Conservation (phyloP, 35 echinoderm and acorn worm species). For the Strongylocentrotus purpuratus region DNA sequence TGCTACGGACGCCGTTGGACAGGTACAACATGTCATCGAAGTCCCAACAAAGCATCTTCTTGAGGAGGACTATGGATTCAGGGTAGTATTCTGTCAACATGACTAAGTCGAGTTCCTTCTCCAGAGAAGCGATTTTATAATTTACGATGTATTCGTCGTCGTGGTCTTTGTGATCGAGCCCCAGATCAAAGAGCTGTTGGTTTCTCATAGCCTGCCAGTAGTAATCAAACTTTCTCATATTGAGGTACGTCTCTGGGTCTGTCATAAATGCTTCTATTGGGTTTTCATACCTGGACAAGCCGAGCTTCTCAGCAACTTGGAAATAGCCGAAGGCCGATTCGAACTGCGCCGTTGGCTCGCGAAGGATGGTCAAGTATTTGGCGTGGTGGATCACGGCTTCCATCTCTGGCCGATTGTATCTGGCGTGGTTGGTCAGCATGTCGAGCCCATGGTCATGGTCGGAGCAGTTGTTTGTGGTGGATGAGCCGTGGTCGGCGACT, state of each 20-base stretch:
- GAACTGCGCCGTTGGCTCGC: slow-evolving; percentile 68
- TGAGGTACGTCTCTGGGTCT: slow-evolving; percentile 19
- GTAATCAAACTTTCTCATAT: slow-evolving; percentile 27
- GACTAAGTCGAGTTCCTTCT: slow-evolving; percentile 71
- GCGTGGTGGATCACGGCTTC: slow-evolving; percentile 68
- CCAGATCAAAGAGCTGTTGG: slow-evolving; percentile 75
- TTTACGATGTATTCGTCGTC: slow-evolving; percentile 37
- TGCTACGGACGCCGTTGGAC: slow-evolving; percentile 57
- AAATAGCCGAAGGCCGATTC: slow-evolving; percentile 88
- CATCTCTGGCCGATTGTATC: slow-evolving; percentile 76
- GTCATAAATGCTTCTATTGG: slow-evolving; percentile 73
- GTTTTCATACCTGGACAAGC: slow-evolving; percentile 29
- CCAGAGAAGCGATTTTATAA: slow-evolving; percentile 49
- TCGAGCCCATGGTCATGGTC: slow-evolving; percentile 49
- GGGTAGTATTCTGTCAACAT: slow-evolving; percentile 83
- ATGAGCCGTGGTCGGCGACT: background rate
- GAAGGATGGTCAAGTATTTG: slow-evolving; percentile 72
- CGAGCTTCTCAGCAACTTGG: slow-evolving; percentile 47
- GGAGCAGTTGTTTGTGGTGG: background rate
- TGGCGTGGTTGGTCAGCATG: slow-evolving; percentile 80
- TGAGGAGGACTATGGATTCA: slow-evolving; percentile 76
- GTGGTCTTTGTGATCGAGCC: slow-evolving; percentile 56
- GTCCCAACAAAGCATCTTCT: slow-evolving; percentile 75
- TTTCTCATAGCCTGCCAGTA: slow-evolving; percentile 52
- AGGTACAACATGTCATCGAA: slow-evolving; percentile 88